Evolutionary conservation across 2,888 invertebrate genomes (phyloP).

Genomic region (Ethmia dodecea): DNA sequence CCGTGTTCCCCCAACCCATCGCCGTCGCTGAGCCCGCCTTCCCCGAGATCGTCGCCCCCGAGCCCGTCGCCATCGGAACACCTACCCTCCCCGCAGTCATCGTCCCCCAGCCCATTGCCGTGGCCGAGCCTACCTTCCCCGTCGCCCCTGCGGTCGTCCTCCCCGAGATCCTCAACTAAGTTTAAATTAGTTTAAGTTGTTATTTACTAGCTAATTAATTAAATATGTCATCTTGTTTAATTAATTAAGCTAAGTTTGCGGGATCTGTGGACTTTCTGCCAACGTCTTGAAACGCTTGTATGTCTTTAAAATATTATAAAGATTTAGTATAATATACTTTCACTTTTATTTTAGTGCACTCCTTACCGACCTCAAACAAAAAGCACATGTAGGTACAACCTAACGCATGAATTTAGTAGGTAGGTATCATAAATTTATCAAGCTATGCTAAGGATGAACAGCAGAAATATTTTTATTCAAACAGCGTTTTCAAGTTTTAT

Average conservation of each 20-base stretch:
- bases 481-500: too few species aligned
- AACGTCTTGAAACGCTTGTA: constrained; percentile 2
- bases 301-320: constrained; percentile 2
- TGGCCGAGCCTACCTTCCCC: constrained; percentile 13
- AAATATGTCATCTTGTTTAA: not conserved
- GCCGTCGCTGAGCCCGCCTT: constrained; percentile 4
- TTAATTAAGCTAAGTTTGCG: constrained; percentile 6
- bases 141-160: constrained; percentile 25
- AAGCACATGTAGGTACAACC: too few species aligned
- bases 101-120: constrained; percentile 18
- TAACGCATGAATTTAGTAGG: too few species aligned
- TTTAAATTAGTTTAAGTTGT: constrained; percentile 4
- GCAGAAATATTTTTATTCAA: too few species aligned
- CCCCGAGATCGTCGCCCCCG: constrained; percentile 1
- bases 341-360: too few species aligned
- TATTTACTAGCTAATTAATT: not conserved
- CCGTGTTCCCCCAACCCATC: constrained; percentile 14
- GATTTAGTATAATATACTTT: too few species aligned
- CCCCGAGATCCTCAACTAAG: constrained; percentile 39
- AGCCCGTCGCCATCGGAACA: constrained; percentile 16
- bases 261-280: constrained; percentile 7
- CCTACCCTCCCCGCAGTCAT: constrained; percentile 19
- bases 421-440: too few species aligned
- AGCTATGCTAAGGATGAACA: too few species aligned
- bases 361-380: too few species aligned